Evolutionary conservation across 2,113 vertebrate species (phyloP), one percentile per base, ranked within the genome.

Genomic region (Phylloscopus whistleri): DNA sequence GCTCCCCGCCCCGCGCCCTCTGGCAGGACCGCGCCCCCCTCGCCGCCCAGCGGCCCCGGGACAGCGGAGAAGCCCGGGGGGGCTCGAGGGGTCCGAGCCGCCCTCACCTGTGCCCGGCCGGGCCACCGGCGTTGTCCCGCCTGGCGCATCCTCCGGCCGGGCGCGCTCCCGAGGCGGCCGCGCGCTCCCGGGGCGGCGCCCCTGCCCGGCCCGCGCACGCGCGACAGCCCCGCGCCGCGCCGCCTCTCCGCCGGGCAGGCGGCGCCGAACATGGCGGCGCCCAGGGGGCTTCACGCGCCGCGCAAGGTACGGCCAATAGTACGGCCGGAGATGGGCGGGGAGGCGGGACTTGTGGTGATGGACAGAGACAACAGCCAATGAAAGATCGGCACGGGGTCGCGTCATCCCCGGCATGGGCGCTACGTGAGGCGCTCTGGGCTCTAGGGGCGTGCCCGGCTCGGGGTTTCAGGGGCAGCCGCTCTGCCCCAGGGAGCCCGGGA

Each of bases 261-360:
- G 8, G 27, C 33, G 13, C 14, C 3, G 2, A 13, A 19, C 74
- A 93, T 93, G 87, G 90, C 87, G 28, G 44, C 51, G 4, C 20
- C 33, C 3, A 0, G 0, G 0, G 0, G 9, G 33, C 74, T 90
- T 93, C 90, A 2, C 3, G 6, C 5, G 1, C 23, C 1, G 2
- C 7, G 0, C 2, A 4, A 6, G 4, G 5, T 0, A 7, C 2
- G 0, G 0, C 90, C 80, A 53, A 76, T 96, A 52, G 5, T 2
- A 2, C 1, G 4, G 28, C 22, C 0, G 9, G 9, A 1, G 0
- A 4, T 7, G 0, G 22, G 22, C 0, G 8, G 8, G 0, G 0
- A 4, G 87, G 81, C 44, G 69, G 93, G 22, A 0, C 0, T 37
- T 41, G 0, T 0, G 0, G 3, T 6, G 52, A 94, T 1, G 13